phyloP scores from a whole-genome alignment of 1,140 invertebrate species.

The Lanistes nyassanus region DNA sequence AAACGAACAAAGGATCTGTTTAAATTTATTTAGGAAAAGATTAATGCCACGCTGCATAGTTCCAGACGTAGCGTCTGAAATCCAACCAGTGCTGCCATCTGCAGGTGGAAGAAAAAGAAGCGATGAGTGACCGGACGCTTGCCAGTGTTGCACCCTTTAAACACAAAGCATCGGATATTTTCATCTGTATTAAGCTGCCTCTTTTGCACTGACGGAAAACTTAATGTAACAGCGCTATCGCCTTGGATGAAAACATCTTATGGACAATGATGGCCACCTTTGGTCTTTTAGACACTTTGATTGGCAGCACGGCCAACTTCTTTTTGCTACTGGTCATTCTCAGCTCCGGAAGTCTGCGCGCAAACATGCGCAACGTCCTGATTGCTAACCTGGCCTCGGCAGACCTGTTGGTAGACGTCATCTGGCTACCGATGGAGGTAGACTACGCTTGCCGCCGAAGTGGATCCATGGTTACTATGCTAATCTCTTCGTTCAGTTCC shows the following conservation, averaged over 20 bases:
- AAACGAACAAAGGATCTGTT: too few relatives aligned
- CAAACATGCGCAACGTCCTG: constrained; percentile 1
- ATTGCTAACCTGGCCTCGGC: constrained; percentile 6
- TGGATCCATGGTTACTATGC: constrained; percentile 11
- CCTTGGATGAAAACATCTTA: background rate
- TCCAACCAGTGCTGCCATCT: too few relatives aligned
- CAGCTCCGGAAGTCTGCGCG: background rate
- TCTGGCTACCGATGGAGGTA: background rate
- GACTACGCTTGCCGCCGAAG: background rate
- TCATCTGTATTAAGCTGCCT: too few relatives aligned
- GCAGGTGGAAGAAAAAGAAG: too few relatives aligned
- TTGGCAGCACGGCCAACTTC: background rate
- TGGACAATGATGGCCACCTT: background rate
- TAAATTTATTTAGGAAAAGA: too few relatives aligned
- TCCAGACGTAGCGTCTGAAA: too few relatives aligned
- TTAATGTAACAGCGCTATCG: too few relatives aligned
- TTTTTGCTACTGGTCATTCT: constrained; percentile 13
- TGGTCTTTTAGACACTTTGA: background rate
- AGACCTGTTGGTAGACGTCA: constrained; percentile 11
- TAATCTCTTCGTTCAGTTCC: background rate
- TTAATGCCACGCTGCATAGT: too few relatives aligned
- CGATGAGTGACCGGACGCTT: too few relatives aligned
- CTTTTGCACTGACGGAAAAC: too few relatives aligned
- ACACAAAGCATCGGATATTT: too few relatives aligned
- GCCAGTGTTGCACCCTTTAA: too few relatives aligned